Evolutionary conservation across 2,797 vertebrate genomes (phyloP).

Genomic region (Tapera naevia): DNA sequence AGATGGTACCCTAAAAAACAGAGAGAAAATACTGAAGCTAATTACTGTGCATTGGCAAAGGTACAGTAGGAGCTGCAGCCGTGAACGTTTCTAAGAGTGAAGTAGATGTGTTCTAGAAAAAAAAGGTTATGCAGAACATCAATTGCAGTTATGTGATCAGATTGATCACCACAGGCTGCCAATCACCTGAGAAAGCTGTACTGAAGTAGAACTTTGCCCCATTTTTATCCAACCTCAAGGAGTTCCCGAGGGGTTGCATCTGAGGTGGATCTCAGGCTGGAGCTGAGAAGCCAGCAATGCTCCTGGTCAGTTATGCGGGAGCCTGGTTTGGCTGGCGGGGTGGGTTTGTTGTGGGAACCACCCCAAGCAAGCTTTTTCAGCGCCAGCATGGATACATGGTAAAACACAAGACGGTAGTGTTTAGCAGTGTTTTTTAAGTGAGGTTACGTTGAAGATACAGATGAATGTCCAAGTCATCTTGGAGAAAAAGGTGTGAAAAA

Average conservation of each 20-base stretch:
- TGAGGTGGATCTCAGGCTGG: neutral
- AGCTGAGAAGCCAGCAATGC: neutral
- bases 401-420: neutral
- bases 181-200: neutral
- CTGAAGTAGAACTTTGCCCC: neutral
- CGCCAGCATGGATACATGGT: accelerated
- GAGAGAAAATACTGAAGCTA: neutral
- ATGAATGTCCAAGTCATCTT: neutral
- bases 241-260: neutral
- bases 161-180: neutral
- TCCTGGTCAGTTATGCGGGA: accelerated
- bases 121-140: neutral
- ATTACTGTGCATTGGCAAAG: neutral
- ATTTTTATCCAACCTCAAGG: neutral
- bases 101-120: neutral
- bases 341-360: neutral
- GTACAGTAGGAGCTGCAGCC: neutral
- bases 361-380: too few relatives aligned
- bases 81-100: neutral
- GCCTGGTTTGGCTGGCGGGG: neutral
- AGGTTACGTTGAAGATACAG: neutral
- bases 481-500: neutral
- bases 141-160: neutral
- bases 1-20: neutral
- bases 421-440: neutral